A percentile compares a stretch with the other conserved stretches of the same genome.
phyloP scores from a whole-genome alignment of 2,797 vertebrate species.

The Netta rufina region DNA sequence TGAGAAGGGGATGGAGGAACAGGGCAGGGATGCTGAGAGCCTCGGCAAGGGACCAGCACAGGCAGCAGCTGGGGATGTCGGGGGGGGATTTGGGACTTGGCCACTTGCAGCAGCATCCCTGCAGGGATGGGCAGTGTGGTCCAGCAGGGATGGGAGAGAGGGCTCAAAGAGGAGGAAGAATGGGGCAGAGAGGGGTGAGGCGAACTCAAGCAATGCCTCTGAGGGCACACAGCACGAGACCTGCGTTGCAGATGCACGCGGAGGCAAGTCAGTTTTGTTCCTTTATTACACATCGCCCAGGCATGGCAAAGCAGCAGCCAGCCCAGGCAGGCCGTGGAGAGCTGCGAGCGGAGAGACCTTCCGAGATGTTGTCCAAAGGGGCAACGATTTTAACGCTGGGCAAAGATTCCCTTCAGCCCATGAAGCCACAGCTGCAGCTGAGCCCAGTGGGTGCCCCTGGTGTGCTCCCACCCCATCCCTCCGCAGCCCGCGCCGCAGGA shows the following conservation, averaged over 20 bases:
- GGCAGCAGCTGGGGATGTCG: not conserved
- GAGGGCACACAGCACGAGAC: fast-evolving
- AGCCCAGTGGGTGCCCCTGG: fast-evolving
- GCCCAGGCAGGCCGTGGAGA: not conserved
- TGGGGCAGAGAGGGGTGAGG: not conserved
- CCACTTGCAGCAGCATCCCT: not conserved
- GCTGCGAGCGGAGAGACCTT: not conserved
- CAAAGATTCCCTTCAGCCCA: not conserved
- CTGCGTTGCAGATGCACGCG: not conserved
- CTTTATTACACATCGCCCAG: not conserved
- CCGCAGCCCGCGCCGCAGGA: fast-evolving
- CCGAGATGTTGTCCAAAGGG: not conserved
- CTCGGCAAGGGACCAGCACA: not conserved
- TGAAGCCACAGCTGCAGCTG: not conserved
- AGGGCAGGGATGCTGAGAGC: not conserved
- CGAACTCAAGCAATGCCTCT: not conserved
- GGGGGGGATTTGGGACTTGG: fast-evolving
- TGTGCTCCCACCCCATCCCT: not conserved
- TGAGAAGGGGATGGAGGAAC: not conserved
- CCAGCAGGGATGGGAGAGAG: not conserved
- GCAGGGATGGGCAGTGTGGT: fast-evolving
- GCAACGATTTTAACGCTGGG: not conserved
- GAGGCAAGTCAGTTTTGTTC: not conserved
- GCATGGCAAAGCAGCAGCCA: not conserved
- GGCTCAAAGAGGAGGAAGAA: not conserved